Conservation (phyloP, 1,140 invertebrate genomes). For the Nasonia longicornis region DNA sequence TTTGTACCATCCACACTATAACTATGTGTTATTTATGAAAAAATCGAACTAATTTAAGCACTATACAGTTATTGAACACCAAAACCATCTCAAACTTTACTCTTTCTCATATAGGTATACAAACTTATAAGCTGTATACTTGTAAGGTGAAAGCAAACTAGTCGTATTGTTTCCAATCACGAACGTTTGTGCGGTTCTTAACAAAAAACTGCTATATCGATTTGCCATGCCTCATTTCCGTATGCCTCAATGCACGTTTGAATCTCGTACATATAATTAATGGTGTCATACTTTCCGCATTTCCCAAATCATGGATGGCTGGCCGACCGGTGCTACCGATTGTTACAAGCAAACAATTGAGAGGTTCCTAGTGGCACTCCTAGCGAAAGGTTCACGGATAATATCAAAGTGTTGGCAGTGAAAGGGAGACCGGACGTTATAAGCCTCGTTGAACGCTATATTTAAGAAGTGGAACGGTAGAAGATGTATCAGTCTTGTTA, state of each 20-base stretch:
- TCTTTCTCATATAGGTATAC: background rate
- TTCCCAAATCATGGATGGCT: background rate
- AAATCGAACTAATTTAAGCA: too few relatives aligned
- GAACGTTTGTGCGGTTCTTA: background rate
- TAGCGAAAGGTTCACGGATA: constrained; percentile 50
- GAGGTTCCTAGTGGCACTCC: constrained; percentile 29
- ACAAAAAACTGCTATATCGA: background rate
- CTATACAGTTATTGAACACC: too few relatives aligned
- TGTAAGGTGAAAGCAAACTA: constrained; percentile 27
- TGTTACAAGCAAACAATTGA: constrained; percentile 41
- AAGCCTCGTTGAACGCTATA: constrained; percentile 56
- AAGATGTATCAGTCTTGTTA: constrained; percentile 66
- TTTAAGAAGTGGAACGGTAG: constrained; percentile 64
- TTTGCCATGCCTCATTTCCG: constrained; percentile 20
- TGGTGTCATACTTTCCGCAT: constrained; percentile 8
- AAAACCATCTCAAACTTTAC: too few relatives aligned
- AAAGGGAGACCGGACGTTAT: constrained; percentile 56
- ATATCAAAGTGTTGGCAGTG: constrained; percentile 62
- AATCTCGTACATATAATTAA: constrained; percentile 28
- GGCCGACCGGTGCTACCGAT: constrained; percentile 10
- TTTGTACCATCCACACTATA: too few relatives aligned
- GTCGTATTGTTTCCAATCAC: constrained; percentile 10
- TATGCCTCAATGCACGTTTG: background rate
- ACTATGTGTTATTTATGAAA: too few relatives aligned
- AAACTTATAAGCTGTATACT: background rate